phyloP scores from a whole-genome alignment of 2,888 invertebrate genomes.

The Leptopterna dolabrata region DNA sequence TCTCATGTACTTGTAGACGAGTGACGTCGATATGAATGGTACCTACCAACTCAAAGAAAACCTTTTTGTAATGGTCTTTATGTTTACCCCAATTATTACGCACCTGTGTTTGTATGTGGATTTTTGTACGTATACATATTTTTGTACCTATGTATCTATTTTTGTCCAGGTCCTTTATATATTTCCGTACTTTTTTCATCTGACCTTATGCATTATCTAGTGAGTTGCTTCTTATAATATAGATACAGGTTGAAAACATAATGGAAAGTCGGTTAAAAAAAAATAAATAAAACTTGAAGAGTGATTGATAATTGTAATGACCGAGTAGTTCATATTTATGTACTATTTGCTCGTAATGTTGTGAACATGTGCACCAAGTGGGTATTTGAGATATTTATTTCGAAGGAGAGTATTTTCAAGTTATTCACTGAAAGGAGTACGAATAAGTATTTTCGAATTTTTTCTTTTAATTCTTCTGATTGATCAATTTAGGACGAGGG shows the following conservation, averaged over 20 bases:
- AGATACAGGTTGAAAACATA: neutral
- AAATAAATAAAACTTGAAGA: neutral
- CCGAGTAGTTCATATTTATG: neutral
- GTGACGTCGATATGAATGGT: neutral
- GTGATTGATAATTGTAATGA: neutral
- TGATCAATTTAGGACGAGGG: slow-evolving; percentile 48
- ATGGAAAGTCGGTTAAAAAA: neutral
- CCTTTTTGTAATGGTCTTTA: neutral
- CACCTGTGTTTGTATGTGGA: neutral
- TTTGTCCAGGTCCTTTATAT: neutral
- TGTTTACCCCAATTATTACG: neutral
- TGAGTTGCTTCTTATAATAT: neutral
- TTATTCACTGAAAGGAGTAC: neutral
- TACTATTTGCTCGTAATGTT: neutral
- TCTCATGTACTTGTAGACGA: no score
- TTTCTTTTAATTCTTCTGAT: slow-evolving; percentile 13
- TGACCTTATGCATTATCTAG: neutral
- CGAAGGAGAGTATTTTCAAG: neutral
- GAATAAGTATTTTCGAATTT: neutral
- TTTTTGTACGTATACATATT: neutral
- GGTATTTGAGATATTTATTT: neutral
- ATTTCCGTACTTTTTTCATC: neutral
- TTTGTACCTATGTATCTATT: neutral
- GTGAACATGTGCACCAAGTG: neutral
- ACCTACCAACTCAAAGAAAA: neutral